Evolutionary conservation across 2,113 vertebrate genomes (phyloP), one percentile per base, ranked within the genome.

Genomic region (Gavialis gangeticus): DNA sequence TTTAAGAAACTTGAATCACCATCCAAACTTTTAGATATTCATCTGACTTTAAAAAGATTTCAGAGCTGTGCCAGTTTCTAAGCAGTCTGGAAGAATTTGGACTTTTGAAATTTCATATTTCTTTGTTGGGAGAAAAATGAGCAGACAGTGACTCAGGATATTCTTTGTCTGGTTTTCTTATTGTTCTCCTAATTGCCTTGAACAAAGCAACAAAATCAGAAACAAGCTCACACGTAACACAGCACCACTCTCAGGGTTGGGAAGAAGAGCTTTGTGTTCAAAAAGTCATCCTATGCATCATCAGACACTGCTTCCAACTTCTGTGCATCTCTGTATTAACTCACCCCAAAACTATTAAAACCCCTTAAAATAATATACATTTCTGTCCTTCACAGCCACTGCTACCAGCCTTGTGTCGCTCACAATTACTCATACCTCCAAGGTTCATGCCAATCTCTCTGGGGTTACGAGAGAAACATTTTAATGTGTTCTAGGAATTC

Each of bases 351-450:
- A 21, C 66, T 91, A 91, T 0, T 92, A 77, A 91, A 93, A 75
- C 85, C 86, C 85, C 76, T 0, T 84, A 94, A 94, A 82, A 83
- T 96, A 84, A 94, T 67, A 83, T 34, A 91, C 88, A 84, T 87
- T 96, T 87, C 91, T 91, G 84, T 84, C 91, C 92, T 62, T 94
- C 79, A 91, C 54, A 87, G 86, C 76, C 85, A 28, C 82, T 91
- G 90, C 78, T 93, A 94, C 75, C 90, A 96, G 83, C 88, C 75
- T 30, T 73, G 75, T 91, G 91, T 88, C 95, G 96, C 85, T 96
- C 94, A 93, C 73, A 85, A 60, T 93, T 92, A 95, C 82, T 81
- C 75, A 75, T 84, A 80, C 94, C n/a, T 82, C 69, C 75, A 79
- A 81, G 75, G 83, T 86, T 59, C 34, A 58, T 96, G 94, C 91